Conservation (phyloP, 2,797 vertebrate species). For the Xyrichtys novacula region DNA sequence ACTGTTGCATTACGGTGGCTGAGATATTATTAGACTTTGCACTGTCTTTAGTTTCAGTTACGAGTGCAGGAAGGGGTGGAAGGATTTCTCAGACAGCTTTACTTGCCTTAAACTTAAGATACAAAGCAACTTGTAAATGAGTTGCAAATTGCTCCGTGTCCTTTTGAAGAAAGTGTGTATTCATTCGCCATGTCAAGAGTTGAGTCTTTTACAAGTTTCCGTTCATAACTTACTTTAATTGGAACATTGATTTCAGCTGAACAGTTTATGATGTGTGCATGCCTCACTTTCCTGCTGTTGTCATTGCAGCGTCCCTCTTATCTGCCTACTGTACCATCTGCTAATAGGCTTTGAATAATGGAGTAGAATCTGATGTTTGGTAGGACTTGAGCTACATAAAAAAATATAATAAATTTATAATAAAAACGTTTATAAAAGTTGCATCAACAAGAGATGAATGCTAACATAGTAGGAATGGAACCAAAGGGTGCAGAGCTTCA, state of each 20-base stretch:
- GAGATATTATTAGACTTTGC: conserved; percentile 41
- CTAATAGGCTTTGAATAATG: conserved; percentile 9
- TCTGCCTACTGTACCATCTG: conserved; percentile 3
- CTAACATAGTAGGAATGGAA: no score
- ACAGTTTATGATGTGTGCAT: conserved; percentile 39
- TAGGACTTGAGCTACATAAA: no score
- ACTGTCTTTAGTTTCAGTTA: conserved; percentile 28
- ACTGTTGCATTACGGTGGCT: conserved; percentile 21
- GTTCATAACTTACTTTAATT: conserved; percentile 28
- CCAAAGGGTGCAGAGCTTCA: no score
- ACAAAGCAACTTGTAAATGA: conserved; percentile 6
- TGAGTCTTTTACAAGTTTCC: conserved; percentile 31
- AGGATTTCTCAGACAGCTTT: conserved; percentile 28
- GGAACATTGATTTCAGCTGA: conserved; percentile 44
- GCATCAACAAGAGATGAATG: no score
- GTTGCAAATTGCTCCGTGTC: conserved; percentile 2
- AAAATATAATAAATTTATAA: no score
- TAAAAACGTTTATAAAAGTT: no score
- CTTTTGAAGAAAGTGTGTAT: conserved; percentile 16
- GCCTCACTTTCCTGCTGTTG: conserved; percentile 16
- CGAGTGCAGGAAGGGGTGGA: conserved; percentile 2
- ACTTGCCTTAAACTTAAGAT: conserved; percentile 31
- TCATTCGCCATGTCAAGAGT: conserved; percentile 36
- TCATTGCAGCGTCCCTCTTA: neutral
- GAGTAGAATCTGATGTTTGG: no score